Base-by-base conservation (phyloP, 1,140 invertebrate species). In the Drosophila lini region DNA sequence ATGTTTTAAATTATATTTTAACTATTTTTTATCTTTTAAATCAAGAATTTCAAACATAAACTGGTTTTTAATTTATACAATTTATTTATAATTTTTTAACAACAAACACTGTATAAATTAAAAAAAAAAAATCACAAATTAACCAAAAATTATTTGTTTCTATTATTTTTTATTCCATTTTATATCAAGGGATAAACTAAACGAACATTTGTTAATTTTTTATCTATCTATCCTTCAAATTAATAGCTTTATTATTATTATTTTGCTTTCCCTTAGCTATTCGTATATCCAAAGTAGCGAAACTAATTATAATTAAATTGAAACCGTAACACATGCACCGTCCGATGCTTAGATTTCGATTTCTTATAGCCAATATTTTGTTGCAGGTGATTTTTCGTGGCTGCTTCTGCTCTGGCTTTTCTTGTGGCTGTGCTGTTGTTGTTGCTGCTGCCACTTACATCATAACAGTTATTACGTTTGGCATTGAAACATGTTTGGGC, bases 391-490 rank as follows among this genome's bases (percentile, higher is more conserved):
- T 61, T 67, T 44, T 63, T 61, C n/a, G 28, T 52, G n/a, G 32
- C 63, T 22, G n/a, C 57, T 36, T 44, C 31, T 50, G 36, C 48
- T 76, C 36, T 40, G 38, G 34, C 41, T 56, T 10, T 59, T 60
- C 41, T 58, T 57, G 52, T 69, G 32, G 41, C 13, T 48, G 48
- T 67, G 53, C 10, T 53, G 50, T 63, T 38, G 42, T 11, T 57
- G 50, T 25, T 75, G 65, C 42, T 64, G 62, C 52, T 50, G 44
- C 65, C 55, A 90, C 84, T 89, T 89, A 89, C 85, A 89, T 89
- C 85, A 89, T 90, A 88, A 84, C 84, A 68, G 88, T 88, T 88
- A 91, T 91, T 91, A 89, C 89, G 84, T 91, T 91, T 91, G 88
- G 80, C 88, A 91, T 91, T 91, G 88, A 89, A 90, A 83, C 82